These are phyloP conservation scores for Chloroceryle amazona DNA, from an alignment of 2,797 vertebrate genomes.

Conservation along the genomic window DNA sequence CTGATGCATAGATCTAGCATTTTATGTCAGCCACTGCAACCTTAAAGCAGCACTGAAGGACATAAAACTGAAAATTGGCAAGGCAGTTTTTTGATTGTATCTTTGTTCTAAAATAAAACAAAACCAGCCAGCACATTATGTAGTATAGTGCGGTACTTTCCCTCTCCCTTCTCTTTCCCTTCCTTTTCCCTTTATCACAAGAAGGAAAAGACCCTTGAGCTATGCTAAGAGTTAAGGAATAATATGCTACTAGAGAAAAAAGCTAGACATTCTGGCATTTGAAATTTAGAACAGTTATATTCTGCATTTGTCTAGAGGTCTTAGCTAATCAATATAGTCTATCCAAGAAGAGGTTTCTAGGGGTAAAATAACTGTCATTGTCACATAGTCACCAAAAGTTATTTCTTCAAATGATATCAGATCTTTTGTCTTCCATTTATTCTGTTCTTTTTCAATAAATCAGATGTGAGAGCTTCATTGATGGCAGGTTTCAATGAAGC, in stretches of 20 bases:
- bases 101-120: background rate
- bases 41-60: conserved; percentile 32
- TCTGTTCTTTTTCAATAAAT: background rate
- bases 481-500: background rate
- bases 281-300: background rate
- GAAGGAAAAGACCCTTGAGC: background rate
- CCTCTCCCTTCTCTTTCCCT: background rate
- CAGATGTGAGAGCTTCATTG: background rate
- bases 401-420: background rate
- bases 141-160: background rate
- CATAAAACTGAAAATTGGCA: conserved; percentile 11
- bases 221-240: background rate
- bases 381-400: background rate
- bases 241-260: background rate
- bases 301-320: background rate
- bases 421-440: conserved; percentile 8
- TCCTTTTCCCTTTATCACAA: background rate
- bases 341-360: background rate
- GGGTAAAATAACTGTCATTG: background rate
- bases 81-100: background rate
- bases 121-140: background rate
- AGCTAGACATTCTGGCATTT: background rate
- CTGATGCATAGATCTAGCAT: conserved; percentile 34
- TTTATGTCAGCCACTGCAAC: conserved; percentile 51
- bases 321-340: background rate